Percentiles rank a stretch among this genome's conserved stretches.
Evolutionary conservation across 2,888 invertebrate genomes (phyloP).

Genomic region (Nebria salina): DNA sequence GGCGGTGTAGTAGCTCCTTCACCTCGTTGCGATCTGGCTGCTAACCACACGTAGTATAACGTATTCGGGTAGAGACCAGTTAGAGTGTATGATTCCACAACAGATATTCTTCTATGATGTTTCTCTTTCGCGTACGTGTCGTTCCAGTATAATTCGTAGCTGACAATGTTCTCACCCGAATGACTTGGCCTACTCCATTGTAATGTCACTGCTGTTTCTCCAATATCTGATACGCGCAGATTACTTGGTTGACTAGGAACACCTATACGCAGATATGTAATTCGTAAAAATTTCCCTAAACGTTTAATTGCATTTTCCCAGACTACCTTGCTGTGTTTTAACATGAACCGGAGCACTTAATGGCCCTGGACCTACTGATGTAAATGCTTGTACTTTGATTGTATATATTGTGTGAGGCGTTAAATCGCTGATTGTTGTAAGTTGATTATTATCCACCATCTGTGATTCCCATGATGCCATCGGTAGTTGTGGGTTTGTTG

Average conservation of each 20-base stretch:
- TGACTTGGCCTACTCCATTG: constrained; percentile 93
- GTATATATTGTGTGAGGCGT: constrained; percentile 94
- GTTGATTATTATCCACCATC: constrained; percentile 91
- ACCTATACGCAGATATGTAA: constrained; percentile 66
- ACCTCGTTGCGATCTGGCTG: constrained; percentile 91
- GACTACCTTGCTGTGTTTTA: constrained; percentile 92
- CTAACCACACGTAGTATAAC: constrained; percentile 95
- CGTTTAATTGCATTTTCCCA: background rate
- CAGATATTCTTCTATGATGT: constrained; percentile 84
- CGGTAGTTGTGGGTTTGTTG: constrained; percentile 85
- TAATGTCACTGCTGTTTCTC: constrained; percentile 90
- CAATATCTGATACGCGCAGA: constrained; percentile 85
- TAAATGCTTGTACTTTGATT: constrained; percentile 92
- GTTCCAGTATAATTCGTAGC: constrained; percentile 97
- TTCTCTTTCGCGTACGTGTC: constrained; percentile 92
- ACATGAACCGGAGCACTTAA: constrained; percentile 96
- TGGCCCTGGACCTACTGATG: constrained; percentile 95
- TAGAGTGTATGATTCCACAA: constrained; percentile 86
- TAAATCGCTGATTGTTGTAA: constrained; percentile 92
- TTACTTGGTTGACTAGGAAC: constrained; percentile 96
- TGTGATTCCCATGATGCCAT: constrained; percentile 93
- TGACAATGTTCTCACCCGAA: constrained; percentile 91
- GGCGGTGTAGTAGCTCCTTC: constrained; percentile 96
- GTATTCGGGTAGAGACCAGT: constrained; percentile 95
- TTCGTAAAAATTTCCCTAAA: background rate